These are phyloP conservation scores for Lepus americanus DNA, from an alignment of 2,113 vertebrate genomes.

Conservation along the genomic window DNA sequence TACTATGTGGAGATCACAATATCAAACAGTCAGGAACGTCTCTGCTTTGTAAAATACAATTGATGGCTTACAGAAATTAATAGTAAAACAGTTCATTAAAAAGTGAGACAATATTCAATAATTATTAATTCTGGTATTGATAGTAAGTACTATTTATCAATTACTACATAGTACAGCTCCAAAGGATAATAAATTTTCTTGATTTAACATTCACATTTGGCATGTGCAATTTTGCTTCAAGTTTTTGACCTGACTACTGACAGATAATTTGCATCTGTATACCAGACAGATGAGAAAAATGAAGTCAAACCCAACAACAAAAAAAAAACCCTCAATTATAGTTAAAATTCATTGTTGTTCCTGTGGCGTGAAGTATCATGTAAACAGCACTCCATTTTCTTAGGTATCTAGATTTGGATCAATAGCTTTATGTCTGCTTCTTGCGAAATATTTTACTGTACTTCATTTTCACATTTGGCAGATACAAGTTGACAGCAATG, in stretches of 20 bases:
- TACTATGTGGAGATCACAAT: not conserved
- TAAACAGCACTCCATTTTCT: not conserved
- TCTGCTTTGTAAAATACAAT: constrained; percentile 7
- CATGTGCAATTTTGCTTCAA: constrained; percentile 3
- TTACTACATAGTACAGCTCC: not conserved
- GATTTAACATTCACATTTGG: constrained; percentile 38
- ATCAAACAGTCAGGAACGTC: not conserved
- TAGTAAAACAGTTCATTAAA: not conserved
- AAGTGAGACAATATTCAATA: constrained; percentile 20
- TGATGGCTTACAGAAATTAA: not conserved
- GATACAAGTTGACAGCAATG: not conserved
- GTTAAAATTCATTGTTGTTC: not conserved
- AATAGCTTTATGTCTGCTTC: not conserved
- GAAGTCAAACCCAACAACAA: not conserved
- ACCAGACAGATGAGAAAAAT: not conserved
- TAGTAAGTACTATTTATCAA: not conserved
- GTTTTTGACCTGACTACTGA: not conserved
- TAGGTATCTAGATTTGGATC: not conserved
- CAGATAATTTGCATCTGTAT: not conserved
- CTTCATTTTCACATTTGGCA: constrained; percentile 10
- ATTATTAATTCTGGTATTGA: not conserved
- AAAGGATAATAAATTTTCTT: constrained; percentile 45
- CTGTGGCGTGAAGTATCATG: not conserved
- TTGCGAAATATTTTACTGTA: not conserved
- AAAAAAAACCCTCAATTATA: not conserved